A percentile compares a stretch with the other conserved stretches of the same genome.
Evolutionary conservation across 2,797 vertebrate species (phyloP).

Genomic region (Phataginus tetradactyla): DNA sequence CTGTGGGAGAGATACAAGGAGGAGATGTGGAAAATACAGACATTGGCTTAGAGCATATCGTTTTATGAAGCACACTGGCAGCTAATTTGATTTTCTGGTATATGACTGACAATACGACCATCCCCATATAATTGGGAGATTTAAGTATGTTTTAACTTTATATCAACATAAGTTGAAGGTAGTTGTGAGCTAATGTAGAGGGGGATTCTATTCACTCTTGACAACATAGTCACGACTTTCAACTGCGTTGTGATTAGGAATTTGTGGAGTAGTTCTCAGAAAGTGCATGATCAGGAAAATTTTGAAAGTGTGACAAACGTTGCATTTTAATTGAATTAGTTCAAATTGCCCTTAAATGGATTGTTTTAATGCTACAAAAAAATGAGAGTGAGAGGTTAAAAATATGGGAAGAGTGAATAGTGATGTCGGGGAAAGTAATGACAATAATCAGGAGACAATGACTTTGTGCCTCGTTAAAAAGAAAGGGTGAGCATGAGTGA

Average conservation of each 20-base stretch:
- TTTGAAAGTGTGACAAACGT: not conserved
- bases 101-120: not conserved
- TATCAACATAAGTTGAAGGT: constrained; percentile 3
- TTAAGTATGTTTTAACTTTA: not conserved
- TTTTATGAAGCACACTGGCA: not conserved
- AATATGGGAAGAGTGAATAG: not conserved
- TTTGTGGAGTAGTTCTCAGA: not conserved
- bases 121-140: not conserved
- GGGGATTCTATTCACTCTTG: not conserved
- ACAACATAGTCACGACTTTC: not conserved
- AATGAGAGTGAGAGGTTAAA: not conserved
- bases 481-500: not conserved
- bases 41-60: not conserved
- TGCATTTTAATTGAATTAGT: constrained; percentile 30
- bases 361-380: constrained; percentile 5
- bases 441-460: not conserved
- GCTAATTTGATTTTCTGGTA: not conserved
- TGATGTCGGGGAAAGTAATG: not conserved
- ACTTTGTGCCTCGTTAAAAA: not conserved
- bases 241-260: not conserved
- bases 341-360: not conserved
- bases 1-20: not conserved
- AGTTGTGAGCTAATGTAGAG: not conserved
- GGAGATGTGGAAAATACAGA: not conserved
- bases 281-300: not conserved